Conservation (phyloP, 2,888 invertebrate species). For the Carabus problematicus region DNA sequence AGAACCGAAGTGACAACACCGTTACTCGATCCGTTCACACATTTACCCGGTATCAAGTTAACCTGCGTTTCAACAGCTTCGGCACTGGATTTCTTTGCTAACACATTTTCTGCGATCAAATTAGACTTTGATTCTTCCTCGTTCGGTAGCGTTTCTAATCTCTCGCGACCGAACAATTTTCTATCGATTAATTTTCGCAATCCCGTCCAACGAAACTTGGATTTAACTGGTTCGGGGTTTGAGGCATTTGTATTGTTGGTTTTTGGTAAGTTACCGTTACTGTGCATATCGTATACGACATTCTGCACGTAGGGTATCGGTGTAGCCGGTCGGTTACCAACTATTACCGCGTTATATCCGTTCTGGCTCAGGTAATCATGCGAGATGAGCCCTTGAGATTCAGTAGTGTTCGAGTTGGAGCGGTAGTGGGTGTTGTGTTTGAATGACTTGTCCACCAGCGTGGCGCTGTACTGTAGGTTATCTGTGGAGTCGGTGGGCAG, state of each 20-base stretch:
- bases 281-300: conserved; percentile 64
- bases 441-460: conserved; percentile 69
- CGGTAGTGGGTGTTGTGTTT: conserved; percentile 62
- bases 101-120: conserved; percentile 50
- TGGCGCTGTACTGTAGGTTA: conserved; percentile 61
- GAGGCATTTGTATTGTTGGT: conserved; percentile 54
- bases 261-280: conserved; percentile 51
- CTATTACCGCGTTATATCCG: conserved; percentile 49
- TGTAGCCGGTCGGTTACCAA: conserved; percentile 61
- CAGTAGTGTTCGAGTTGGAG: conserved; percentile 53
- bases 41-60: conserved; percentile 62
- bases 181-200: conserved; percentile 60
- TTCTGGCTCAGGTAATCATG: conserved; percentile 61
- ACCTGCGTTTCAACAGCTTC: conserved; percentile 64
- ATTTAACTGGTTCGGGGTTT: conserved; percentile 54
- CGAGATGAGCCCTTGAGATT: conserved; percentile 62
- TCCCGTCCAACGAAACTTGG: conserved; percentile 62
- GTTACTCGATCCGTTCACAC: conserved; percentile 59
- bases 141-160: conserved; percentile 36
- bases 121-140: conserved; percentile 44
- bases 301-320: conserved; percentile 78
- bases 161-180: conserved; percentile 47
- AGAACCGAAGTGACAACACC: conserved; percentile 61
- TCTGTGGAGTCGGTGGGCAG: conserved; percentile 64
- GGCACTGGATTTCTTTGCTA: conserved; percentile 53